Evolutionary conservation across 2,113 vertebrate genomes (phyloP).

Genomic region (Glareola pratincola): DNA sequence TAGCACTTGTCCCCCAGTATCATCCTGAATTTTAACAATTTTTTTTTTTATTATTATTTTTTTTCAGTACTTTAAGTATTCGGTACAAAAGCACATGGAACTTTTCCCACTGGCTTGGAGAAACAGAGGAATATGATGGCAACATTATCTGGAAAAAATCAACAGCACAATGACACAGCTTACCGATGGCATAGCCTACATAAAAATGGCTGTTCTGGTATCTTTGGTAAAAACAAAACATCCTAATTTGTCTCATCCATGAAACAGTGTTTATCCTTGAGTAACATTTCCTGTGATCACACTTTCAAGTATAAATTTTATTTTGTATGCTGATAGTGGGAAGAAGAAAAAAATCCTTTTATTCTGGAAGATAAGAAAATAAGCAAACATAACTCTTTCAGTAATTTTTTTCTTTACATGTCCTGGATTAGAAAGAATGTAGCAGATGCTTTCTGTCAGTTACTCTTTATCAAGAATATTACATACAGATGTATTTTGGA

Average conservation of each 20-base stretch:
- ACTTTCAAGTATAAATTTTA: slow-evolving; percentile 44
- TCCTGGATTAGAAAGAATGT: background rate
- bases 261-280: background rate
- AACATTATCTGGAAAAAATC: background rate
- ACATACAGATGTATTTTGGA: slow-evolving; percentile 34
- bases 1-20: background rate
- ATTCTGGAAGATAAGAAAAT: slow-evolving; percentile 35
- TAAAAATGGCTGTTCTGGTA: background rate
- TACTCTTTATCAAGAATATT: slow-evolving; percentile 52
- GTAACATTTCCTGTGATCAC: slow-evolving; percentile 21
- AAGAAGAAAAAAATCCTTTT: slow-evolving; percentile 16
- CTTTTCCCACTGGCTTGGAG: background rate
- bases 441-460: slow-evolving; percentile 54
- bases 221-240: background rate
- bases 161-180: background rate
- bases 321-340: background rate
- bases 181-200: background rate
- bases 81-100: background rate
- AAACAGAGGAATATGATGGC: background rate
- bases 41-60: background rate
- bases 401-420: background rate
- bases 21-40: background rate
- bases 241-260: background rate
- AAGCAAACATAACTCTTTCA: background rate
- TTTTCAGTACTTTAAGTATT: background rate